A percentile compares a stretch with the other conserved stretches of the same genome.
Evolutionary conservation across 2,113 vertebrate species (phyloP).

Genomic region (Falcunculus frontatus): DNA sequence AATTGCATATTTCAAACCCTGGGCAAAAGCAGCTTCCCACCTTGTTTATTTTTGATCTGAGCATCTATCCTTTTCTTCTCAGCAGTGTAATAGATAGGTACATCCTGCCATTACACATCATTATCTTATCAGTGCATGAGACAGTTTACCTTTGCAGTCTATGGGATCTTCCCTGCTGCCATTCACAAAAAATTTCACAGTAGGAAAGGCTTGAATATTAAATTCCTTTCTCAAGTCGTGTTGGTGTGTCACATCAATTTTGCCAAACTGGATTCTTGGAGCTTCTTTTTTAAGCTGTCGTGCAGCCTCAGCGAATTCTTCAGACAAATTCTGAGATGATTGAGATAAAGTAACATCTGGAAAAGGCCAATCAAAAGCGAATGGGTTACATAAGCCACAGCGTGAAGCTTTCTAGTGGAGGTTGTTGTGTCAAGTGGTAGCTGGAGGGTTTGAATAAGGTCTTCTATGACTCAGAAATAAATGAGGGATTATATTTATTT

Average conservation of each 20-base stretch:
- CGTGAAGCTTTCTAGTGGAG: not conserved
- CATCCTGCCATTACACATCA: not conserved
- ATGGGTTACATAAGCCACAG: not conserved
- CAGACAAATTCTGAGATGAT: constrained; percentile 66
- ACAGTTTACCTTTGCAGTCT: constrained; percentile 81
- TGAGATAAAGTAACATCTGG: constrained; percentile 78
- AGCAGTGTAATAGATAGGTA: not conserved
- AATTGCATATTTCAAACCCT: not conserved
- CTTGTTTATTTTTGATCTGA: not conserved
- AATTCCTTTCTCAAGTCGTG: constrained; percentile 80
- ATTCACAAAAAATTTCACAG: constrained; percentile 82
- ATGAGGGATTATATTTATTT: not conserved
- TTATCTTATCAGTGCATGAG: not conserved
- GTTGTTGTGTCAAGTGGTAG: not conserved
- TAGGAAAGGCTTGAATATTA: constrained; percentile 65
- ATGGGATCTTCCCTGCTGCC: constrained; percentile 79
- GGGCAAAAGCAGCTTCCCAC: not conserved
- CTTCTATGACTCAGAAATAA: not conserved
- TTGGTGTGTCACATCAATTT: constrained; percentile 79
- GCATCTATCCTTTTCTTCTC: not conserved
- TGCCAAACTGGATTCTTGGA: constrained; percentile 75
- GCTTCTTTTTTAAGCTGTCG: constrained; percentile 78
- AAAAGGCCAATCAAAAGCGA: not conserved
- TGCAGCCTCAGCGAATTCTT: constrained; percentile 80
- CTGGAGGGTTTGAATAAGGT: not conserved